A percentile compares a stretch with the other conserved stretches of the same genome.
phyloP scores from a whole-genome alignment of 2,888 invertebrate species.

The Leptarthrus brevirostris region DNA sequence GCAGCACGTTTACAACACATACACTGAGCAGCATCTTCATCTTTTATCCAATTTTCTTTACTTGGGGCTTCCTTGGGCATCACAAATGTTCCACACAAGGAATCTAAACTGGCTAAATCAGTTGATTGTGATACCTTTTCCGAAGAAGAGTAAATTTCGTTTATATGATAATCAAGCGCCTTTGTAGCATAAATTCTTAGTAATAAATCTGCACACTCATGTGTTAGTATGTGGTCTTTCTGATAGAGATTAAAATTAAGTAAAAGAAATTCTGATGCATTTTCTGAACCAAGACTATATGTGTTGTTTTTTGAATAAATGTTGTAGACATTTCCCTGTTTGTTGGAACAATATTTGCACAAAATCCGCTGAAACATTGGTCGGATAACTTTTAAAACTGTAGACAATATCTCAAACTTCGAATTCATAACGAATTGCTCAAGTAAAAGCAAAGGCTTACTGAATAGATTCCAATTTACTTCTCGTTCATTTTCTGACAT shows the following conservation, averaged over 20 bases:
- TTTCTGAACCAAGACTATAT: slow-evolving; percentile 5
- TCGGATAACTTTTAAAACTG: slow-evolving; percentile 67
- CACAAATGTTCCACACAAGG: slow-evolving; percentile 73
- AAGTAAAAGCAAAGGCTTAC: slow-evolving; percentile 79
- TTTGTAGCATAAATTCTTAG: slow-evolving; percentile 82
- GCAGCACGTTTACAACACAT: slow-evolving; percentile 82
- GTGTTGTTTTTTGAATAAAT: slow-evolving; percentile 49
- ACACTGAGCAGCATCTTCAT: slow-evolving; percentile 80
- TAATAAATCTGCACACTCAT: slow-evolving; percentile 76
- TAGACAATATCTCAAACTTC: slow-evolving; percentile 75
- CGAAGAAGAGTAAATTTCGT: slow-evolving; percentile 60
- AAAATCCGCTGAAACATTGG: background rate
- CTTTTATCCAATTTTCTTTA: slow-evolving; percentile 84
- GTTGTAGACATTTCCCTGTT: slow-evolving; percentile 61
- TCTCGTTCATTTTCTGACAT: slow-evolving; percentile 71
- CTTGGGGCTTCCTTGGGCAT: slow-evolving; percentile 83
- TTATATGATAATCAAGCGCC: slow-evolving; percentile 76
- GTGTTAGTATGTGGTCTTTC: slow-evolving; percentile 70
- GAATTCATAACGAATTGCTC: slow-evolving; percentile 91
- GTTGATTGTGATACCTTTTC: slow-evolving; percentile 69
- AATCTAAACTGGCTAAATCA: slow-evolving; percentile 73
- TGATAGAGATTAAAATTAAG: slow-evolving; percentile 73
- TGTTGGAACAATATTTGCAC: slow-evolving; percentile 64
- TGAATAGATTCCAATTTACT: slow-evolving; percentile 74
- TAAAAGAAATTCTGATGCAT: slow-evolving; percentile 64